Evolutionary conservation across 1,140 invertebrate genomes (phyloP), one percentile per base, ranked within the genome.

Genomic region (Eumaeus atala): DNA sequence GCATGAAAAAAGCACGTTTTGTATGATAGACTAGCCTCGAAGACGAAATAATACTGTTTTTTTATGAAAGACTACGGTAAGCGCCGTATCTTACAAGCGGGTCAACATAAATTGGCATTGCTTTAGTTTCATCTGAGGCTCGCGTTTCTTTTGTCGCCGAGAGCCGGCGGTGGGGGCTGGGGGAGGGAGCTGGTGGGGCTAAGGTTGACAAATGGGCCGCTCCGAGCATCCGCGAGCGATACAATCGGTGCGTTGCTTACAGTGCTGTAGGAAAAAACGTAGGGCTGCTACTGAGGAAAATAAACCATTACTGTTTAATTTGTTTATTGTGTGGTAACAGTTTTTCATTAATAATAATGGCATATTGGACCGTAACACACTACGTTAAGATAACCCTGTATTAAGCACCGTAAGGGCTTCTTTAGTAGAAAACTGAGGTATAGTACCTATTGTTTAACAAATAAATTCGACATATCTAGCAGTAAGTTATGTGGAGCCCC

Each of bases 181-280:
- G 51, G 56, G 56, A 58, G 53, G 59, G 54, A 50, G 38, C 35
- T 28, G 49, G 56, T 70, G 71, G 62, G 63, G 71, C 70, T 77
- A 77, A 79, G 81, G 81, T 84, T 85, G 79, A 83, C 82, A 85
- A 83, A 85, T 83, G 78, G 75, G 78, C 72, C 79, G 82, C 80
- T 82, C 75, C 62, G 70, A 85, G 77, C 82, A 82, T 84, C 82
- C 79, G 82, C 82, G 77, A 75, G 71, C 79, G 82, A 85, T 85
- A 85, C 82, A 85, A 85, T 85, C 82, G 80, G 71, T 82, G 82
- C 80, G 77, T 85, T 85, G 81, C 81, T 85, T 82, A 85, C 82
- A 75, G 76, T 73, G 77, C 71, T 66, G 68, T 69, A 73, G 74
- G 67, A 75, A 83, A 83, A 82, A 82, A 80, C 40, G 28, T 77